Percentiles rank a stretch among this genome's conserved stretches.
Conservation (phyloP, 2,113 vertebrate species). For the Pseudorasbora parva region DNA sequence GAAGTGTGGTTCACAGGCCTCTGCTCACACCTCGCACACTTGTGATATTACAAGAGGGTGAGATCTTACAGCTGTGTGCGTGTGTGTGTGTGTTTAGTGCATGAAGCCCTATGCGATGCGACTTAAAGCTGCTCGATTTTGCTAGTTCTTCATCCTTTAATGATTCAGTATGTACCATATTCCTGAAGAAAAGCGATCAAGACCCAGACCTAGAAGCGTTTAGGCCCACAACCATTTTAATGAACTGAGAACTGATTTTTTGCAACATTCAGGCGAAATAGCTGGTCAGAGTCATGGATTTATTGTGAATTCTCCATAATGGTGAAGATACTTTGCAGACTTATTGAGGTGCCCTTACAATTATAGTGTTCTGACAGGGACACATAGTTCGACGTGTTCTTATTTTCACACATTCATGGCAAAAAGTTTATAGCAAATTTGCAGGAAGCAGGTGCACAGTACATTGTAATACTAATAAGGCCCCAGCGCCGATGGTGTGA, state of each 20-base stretch:
- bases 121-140: not conserved
- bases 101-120: not conserved
- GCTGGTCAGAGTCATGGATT: not conserved
- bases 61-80: conserved; percentile 26
- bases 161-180: not conserved
- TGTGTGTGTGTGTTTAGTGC: not conserved
- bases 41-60: conserved; percentile 29
- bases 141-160: not conserved
- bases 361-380: not conserved
- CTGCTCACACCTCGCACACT: conserved; percentile 29
- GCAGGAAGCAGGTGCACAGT: not conserved
- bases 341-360: not conserved
- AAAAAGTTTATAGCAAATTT: not conserved
- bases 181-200: not conserved
- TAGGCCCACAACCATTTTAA: not conserved
- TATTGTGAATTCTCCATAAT: not conserved
- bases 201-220: not conserved
- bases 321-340: not conserved
- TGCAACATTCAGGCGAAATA: not conserved
- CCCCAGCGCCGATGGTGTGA: too few relatives aligned
- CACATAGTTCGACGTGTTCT: not conserved
- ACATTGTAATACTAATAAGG: not conserved
- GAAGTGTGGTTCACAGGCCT: conserved; percentile 1
- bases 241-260: not conserved
- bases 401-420: not conserved